These are phyloP conservation scores for Synergus umbraculus DNA, from an alignment of 2,888 invertebrate species.

Conservation along the genomic window DNA sequence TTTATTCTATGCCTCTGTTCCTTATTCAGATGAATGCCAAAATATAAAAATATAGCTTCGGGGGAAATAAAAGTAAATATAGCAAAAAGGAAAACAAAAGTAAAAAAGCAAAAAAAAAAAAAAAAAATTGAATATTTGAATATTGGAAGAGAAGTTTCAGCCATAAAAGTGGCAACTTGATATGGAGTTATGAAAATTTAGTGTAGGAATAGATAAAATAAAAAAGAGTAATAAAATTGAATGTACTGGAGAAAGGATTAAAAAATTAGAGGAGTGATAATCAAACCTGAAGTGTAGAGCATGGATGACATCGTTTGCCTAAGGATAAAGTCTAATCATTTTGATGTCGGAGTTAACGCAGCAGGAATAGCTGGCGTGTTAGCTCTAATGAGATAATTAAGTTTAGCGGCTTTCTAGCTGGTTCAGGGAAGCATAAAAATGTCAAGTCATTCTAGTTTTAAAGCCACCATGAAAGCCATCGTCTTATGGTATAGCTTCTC, in stretches of 20 bases:
- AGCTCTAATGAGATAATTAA: constrained; percentile 39
- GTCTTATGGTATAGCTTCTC: neutral
- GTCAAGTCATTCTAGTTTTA: constrained; percentile 14
- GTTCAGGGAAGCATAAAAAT: constrained; percentile 24
- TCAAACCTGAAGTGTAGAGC: neutral
- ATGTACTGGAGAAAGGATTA: neutral
- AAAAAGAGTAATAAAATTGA: neutral
- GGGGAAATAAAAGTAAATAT: neutral
- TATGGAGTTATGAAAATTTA: neutral
- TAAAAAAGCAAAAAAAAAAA: too few relatives aligned
- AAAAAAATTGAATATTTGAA: too few relatives aligned
- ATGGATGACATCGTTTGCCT: constrained; percentile 13
- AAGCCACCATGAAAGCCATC: neutral
- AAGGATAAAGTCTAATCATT: constrained; percentile 27
- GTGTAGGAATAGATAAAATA: neutral
- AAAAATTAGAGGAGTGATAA: constrained; percentile 3
- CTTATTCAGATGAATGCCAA: neutral
- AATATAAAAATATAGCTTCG: neutral
- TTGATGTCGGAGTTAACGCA: constrained; percentile 33
- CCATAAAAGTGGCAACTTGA: neutral
- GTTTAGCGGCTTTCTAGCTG: constrained; percentile 24
- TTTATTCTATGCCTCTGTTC: neutral
- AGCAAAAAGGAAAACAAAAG: too few relatives aligned
- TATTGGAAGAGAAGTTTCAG: too few relatives aligned
- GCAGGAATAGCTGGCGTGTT: constrained; percentile 21